Conservation (phyloP, 2,888 invertebrate genomes). For the Dryocosmus kuriphilus region DNA sequence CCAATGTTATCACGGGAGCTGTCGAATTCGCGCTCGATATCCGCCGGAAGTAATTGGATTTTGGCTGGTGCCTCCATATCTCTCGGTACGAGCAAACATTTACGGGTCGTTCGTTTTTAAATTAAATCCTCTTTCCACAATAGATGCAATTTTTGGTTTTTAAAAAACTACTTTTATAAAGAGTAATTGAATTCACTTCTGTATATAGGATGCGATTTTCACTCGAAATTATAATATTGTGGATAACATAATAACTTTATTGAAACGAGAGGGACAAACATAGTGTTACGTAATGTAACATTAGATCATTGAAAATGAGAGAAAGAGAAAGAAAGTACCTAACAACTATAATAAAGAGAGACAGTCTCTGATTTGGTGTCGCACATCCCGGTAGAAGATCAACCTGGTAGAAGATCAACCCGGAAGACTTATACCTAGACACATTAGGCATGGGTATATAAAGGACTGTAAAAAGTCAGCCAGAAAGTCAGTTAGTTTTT, state of each 20-base stretch:
- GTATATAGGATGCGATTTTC: neutral
- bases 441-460: too few species aligned
- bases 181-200: constrained; percentile 4
- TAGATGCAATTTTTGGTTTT: constrained; percentile 18
- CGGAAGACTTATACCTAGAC: too few species aligned
- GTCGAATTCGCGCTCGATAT: constrained; percentile 68
- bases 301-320: too few species aligned
- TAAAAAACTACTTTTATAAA: neutral
- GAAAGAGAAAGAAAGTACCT: too few species aligned
- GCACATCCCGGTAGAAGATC: too few species aligned
- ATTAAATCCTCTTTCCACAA: constrained; percentile 27
- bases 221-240: too few species aligned
- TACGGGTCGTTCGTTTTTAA: constrained; percentile 32
- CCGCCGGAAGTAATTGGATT: constrained; percentile 71
- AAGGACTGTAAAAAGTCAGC: too few species aligned
- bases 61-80: constrained; percentile 41
- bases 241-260: neutral
- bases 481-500: too few species aligned
- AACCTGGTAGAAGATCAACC: too few species aligned
- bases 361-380: too few species aligned
- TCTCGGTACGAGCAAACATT: constrained; percentile 14
- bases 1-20: constrained; percentile 68
- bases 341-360: too few species aligned
- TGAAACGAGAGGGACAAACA: neutral
- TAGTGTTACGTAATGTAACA: too few species aligned